Conservation (phyloP, 2,797 vertebrate species). For the Avahi laniger region DNA sequence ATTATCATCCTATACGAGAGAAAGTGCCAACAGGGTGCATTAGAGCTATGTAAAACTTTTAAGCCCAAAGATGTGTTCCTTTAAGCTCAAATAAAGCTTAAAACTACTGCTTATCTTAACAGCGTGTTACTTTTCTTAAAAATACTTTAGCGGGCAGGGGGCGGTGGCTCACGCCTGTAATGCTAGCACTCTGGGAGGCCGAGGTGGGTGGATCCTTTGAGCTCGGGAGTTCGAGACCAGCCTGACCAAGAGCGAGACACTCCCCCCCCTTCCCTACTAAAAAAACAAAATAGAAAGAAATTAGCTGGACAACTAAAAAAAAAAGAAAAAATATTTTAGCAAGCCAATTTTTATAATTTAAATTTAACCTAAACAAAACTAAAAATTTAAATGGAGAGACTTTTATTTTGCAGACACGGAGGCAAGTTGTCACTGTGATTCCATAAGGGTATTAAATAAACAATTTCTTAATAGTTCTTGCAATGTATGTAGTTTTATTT, state of each 20-base stretch:
- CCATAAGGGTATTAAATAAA: neutral
- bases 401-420: neutral
- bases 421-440: neutral
- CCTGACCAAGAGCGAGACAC: no score
- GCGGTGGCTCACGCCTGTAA: no score
- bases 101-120: neutral
- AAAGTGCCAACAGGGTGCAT: rapidly evolving
- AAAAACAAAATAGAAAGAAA: no score
- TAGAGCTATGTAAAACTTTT: rapidly evolving
- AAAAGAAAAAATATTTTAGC: neutral
- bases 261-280: no score
- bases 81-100: neutral
- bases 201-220: no score
- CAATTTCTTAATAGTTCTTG: neutral
- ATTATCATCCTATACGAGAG: constrained; percentile 86
- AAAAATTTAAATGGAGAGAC: neutral
- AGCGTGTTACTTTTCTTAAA: neutral
- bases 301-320: no score
- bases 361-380: neutral
- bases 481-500: neutral
- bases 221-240: no score
- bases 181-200: no score
- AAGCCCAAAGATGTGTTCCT: neutral
- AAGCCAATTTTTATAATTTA: neutral
- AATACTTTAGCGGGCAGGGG: no score